phyloP scores from a whole-genome alignment of 2,797 vertebrate genomes.

The Neosilurus mollespiculum region DNA sequence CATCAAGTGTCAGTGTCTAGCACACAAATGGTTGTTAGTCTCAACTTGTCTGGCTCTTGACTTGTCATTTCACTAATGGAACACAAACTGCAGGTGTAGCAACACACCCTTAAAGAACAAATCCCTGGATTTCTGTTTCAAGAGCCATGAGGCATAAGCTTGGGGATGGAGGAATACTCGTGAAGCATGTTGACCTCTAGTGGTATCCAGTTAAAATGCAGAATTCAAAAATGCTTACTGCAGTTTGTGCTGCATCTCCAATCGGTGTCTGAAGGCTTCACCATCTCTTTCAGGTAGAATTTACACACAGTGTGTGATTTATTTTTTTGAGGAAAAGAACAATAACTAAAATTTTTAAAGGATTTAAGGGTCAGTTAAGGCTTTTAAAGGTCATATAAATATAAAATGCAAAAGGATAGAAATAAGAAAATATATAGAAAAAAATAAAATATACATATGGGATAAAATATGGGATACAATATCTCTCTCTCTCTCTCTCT shows the following conservation, averaged over 20 bases:
- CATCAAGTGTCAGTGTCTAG: slow-evolving; percentile 24
- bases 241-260: too few species aligned
- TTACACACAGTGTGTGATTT: not conserved
- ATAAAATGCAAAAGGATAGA: too few species aligned
- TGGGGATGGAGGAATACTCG: not conserved
- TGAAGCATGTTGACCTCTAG: slow-evolving; percentile 62
- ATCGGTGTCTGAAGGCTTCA: not conserved
- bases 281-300: not conserved
- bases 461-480: not conserved
- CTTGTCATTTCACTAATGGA: slow-evolving; percentile 33
- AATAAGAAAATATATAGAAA: too few species aligned
- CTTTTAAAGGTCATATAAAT: too few species aligned
- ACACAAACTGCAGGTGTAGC: slow-evolving; percentile 17
- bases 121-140: slow-evolving; percentile 42
- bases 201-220: slow-evolving; percentile 53
- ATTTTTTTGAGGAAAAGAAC: too few species aligned
- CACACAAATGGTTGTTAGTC: slow-evolving; percentile 13
- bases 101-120: slow-evolving; percentile 34
- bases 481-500: not conserved
- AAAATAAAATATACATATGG: too few species aligned
- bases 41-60: slow-evolving; percentile 44
- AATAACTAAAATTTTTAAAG: too few species aligned
- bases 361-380: too few species aligned
- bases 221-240: not conserved
- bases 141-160: slow-evolving; percentile 31